Conservation (phyloP, 2,113 vertebrate genomes). For the Mobula birostris region DNA sequence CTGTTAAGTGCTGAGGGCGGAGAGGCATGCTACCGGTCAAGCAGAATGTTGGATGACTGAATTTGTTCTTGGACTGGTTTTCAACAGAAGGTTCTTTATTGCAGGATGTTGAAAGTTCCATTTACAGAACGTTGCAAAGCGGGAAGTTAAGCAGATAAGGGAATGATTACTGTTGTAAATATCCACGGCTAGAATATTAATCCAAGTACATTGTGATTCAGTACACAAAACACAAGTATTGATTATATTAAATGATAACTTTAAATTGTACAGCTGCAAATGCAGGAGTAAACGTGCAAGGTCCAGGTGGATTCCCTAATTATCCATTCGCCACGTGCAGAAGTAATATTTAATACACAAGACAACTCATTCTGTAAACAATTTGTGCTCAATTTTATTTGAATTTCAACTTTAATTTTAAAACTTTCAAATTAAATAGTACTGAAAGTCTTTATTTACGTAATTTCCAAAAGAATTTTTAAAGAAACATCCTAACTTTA, state of each 20-base stretch:
- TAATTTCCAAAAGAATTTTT: background rate
- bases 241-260: background rate
- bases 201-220: background rate
- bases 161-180: background rate
- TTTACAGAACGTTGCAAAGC: background rate
- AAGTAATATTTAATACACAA: background rate
- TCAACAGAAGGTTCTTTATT: background rate
- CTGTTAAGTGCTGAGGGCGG: too few species aligned
- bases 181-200: background rate
- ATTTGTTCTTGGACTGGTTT: background rate
- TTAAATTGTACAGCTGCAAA: background rate
- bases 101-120: background rate
- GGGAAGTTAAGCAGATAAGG: background rate
- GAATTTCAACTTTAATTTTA: background rate
- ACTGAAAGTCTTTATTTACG: background rate
- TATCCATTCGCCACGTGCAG: background rate
- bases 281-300: background rate
- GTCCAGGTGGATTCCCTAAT: too few species aligned
- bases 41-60: background rate
- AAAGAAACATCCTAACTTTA: background rate
- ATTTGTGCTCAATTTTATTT: conserved; percentile 24
- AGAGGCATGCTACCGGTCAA: too few species aligned
- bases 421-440: background rate
- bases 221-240: background rate
- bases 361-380: background rate